Percentiles rank a stretch among this genome's conserved stretches.
Evolutionary conservation across 2,113 vertebrate species (phyloP).

Genomic region (Hipposideros armiger): DNA sequence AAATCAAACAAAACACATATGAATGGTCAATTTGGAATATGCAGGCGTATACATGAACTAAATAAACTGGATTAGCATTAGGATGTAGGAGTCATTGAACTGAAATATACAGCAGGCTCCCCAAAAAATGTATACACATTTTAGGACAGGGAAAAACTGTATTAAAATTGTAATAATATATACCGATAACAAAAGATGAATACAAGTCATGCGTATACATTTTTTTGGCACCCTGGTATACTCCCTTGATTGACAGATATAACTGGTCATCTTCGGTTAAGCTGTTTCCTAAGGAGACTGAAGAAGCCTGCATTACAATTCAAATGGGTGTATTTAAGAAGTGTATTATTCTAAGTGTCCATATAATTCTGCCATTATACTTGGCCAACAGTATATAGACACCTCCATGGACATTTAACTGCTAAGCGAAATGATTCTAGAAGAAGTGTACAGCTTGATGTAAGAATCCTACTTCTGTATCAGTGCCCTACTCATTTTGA

Average conservation of each 20-base stretch:
- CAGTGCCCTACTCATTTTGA: not conserved
- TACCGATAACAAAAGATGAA: too few species aligned
- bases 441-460: not conserved
- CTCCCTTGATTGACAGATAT: not conserved
- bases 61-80: not conserved
- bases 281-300: not conserved
- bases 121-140: too few species aligned
- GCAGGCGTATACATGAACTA: not conserved
- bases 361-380: not conserved
- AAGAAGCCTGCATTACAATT: not conserved
- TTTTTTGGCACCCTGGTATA: too few species aligned
- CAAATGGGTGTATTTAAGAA: not conserved
- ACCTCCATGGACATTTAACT: not conserved
- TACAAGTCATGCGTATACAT: too few species aligned
- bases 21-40: not conserved
- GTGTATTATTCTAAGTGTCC: not conserved
- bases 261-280: not conserved
- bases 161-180: too few species aligned
- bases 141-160: too few species aligned
- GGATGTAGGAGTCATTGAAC: not conserved
- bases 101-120: not conserved
- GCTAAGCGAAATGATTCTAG: not conserved
- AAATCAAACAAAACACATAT: not conserved
- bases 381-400: not conserved
- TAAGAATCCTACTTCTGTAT: not conserved